phyloP scores from a whole-genome alignment of 2,113 vertebrate species.

The Brevimyrus niger region DNA sequence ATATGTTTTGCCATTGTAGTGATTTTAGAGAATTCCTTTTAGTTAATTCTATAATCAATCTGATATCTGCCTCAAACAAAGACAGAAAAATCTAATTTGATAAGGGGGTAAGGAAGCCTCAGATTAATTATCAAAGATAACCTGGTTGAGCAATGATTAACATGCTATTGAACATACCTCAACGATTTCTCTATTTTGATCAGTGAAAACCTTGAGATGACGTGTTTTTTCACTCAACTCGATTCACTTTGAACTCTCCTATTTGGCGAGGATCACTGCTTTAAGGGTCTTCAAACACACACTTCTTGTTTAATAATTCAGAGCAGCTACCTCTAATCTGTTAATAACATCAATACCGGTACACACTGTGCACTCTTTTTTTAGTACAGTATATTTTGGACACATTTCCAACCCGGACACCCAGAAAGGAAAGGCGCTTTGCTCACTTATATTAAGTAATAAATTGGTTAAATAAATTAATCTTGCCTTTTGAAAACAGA shows the following conservation, averaged over 20 bases:
- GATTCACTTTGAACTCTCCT: slow-evolving; percentile 65
- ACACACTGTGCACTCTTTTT: slow-evolving; percentile 33
- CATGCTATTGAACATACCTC: slow-evolving; percentile 70
- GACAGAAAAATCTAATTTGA: slow-evolving; percentile 65
- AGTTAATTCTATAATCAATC: slow-evolving; percentile 63
- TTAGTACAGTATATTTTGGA: background rate
- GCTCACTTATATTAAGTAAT: background rate
- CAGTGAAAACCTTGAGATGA: slow-evolving; percentile 41
- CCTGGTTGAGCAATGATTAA: slow-evolving; percentile 67
- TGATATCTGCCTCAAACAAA: slow-evolving; percentile 63
- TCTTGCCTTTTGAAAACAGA: background rate
- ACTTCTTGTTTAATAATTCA: slow-evolving; percentile 58
- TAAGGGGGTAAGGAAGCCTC: slow-evolving; percentile 69
- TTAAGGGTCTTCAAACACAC: slow-evolving; percentile 59
- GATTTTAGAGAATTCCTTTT: slow-evolving; percentile 30
- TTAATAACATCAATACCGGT: slow-evolving; percentile 49
- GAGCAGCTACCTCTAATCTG: slow-evolving; percentile 50
- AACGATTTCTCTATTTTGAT: slow-evolving; percentile 67
- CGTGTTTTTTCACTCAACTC: slow-evolving; percentile 44
- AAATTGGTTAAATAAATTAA: background rate
- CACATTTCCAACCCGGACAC: background rate
- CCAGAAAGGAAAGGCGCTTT: background rate
- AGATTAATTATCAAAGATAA: slow-evolving; percentile 68
- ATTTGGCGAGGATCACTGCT: slow-evolving; percentile 63
- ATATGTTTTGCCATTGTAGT: slow-evolving; percentile 18